A percentile compares a stretch with the other conserved stretches of the same genome.
These are phyloP conservation scores for Euthynnus affinis DNA, from an alignment of 2,797 vertebrate genomes.

Conservation along the genomic window DNA sequence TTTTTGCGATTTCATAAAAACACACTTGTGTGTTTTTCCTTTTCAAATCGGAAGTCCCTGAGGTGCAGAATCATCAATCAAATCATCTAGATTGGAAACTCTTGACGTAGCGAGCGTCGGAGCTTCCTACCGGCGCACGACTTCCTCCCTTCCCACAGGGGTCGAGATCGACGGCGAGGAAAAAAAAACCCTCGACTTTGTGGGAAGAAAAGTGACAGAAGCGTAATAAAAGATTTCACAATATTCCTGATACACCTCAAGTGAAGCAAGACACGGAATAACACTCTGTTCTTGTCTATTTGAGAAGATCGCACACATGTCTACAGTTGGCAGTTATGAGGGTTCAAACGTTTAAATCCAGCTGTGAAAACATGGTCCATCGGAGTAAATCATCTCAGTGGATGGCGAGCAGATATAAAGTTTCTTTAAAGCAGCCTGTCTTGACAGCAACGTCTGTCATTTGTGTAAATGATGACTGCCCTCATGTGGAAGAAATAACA, in stretches of 20 bases:
- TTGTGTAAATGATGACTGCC: slow-evolving; percentile 81
- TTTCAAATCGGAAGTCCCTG: not conserved
- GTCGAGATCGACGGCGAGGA: not conserved
- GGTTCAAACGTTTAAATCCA: slow-evolving; percentile 13
- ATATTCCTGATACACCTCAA: not conserved
- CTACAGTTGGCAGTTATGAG: not conserved
- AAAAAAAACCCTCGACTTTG: not conserved
- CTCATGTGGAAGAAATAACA: slow-evolving; percentile 77
- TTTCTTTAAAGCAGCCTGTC: slow-evolving; percentile 1
- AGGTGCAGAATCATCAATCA: not conserved
- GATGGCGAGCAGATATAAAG: not conserved
- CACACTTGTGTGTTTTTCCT: not conserved
- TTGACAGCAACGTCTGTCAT: slow-evolving; percentile 33
- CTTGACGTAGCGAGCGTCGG: not conserved
- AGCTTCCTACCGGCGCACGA: not conserved
- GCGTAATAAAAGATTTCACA: not conserved
- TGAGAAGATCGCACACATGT: not conserved
- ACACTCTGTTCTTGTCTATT: not conserved
- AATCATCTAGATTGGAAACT: not conserved
- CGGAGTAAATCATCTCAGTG: slow-evolving; percentile 27
- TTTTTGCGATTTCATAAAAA: no score
- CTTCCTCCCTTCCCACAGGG: no score
- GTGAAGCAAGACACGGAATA: not conserved
- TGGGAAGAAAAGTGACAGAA: not conserved
- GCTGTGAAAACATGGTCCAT: slow-evolving; percentile 48